Percentiles rank a stretch among this genome's conserved stretches.
Conservation (phyloP, 2,113 vertebrate species). For the Ophiodon elongatus region DNA sequence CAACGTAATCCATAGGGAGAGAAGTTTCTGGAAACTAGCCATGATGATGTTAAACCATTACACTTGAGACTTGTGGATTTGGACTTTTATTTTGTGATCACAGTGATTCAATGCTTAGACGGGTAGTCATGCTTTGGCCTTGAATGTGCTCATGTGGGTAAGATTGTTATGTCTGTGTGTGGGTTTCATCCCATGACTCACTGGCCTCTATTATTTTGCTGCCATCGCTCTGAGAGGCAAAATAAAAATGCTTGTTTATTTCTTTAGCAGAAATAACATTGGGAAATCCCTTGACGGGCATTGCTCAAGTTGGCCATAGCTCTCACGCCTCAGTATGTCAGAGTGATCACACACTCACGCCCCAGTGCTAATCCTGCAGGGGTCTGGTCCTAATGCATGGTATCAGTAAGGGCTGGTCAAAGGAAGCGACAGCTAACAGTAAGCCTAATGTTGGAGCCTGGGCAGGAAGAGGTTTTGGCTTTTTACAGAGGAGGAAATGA, state of each 20-base stretch:
- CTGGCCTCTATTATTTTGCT: constrained; percentile 54
- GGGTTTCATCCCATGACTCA: constrained; percentile 66
- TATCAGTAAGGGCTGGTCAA: constrained; percentile 29
- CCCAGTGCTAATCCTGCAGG: constrained; percentile 31
- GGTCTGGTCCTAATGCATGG: constrained; percentile 29
- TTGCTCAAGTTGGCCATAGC: constrained; percentile 33
- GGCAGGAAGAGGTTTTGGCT: constrained; percentile 21
- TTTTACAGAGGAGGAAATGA: not conserved
- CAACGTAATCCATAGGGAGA: not conserved
- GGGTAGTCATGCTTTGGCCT: constrained; percentile 31
- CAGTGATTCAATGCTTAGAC: not conserved
- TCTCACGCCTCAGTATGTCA: constrained; percentile 26
- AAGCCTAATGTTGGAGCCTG: not conserved
- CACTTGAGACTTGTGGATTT: not conserved
- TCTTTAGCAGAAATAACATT: constrained; percentile 46
- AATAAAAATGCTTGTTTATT: constrained; percentile 64
- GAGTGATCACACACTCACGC: constrained; percentile 33
- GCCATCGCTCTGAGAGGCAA: constrained; percentile 25
- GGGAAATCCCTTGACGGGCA: constrained; percentile 58
- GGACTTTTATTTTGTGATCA: constrained; percentile 4
- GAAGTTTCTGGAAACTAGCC: not conserved
- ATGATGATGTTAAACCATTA: not conserved
- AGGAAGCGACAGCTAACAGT: not conserved
- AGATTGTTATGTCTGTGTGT: constrained; percentile 72
- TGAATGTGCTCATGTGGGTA: constrained; percentile 41